Conservation (phyloP, 2,797 vertebrate genomes). For the Selene dorsalis region DNA sequence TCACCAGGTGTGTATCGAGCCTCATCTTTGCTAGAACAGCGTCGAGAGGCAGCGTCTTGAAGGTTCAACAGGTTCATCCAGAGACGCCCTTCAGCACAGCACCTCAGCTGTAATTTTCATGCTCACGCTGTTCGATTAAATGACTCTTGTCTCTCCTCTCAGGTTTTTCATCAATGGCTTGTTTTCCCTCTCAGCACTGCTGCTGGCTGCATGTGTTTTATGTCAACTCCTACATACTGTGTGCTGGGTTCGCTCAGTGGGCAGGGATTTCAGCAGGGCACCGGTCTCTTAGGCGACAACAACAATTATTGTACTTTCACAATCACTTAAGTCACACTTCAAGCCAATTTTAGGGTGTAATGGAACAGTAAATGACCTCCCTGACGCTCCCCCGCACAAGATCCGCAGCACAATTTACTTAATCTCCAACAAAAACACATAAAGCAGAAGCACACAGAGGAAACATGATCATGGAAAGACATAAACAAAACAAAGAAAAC, state of each 20-base stretch:
- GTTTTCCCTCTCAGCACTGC: neutral
- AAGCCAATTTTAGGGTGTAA: slow-evolving; percentile 11
- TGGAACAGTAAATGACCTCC: neutral
- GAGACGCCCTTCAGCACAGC: neutral
- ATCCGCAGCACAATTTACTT: neutral
- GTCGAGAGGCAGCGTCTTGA: neutral
- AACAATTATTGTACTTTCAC: slow-evolving; percentile 33
- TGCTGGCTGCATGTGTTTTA: slow-evolving; percentile 1
- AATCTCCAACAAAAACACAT: neutral
- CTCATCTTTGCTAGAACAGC: neutral
- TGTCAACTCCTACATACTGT: neutral
- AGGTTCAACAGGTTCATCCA: neutral
- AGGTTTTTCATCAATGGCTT: neutral
- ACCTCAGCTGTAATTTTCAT: neutral
- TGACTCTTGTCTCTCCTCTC: neutral
- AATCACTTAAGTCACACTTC: slow-evolving; percentile 10
- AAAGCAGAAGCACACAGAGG: neutral
- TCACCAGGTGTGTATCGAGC: neutral
- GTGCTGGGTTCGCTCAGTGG: slow-evolving; percentile 6
- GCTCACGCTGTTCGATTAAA: neutral
- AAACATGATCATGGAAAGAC: neutral
- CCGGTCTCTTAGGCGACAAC: slow-evolving; percentile 14
- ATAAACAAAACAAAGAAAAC: neutral
- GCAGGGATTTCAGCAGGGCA: slow-evolving; percentile 9
- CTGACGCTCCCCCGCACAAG: neutral